These are phyloP conservation scores for Crenuchus spilurus DNA, from an alignment of 2,797 vertebrate genomes.

Conservation along the genomic window DNA sequence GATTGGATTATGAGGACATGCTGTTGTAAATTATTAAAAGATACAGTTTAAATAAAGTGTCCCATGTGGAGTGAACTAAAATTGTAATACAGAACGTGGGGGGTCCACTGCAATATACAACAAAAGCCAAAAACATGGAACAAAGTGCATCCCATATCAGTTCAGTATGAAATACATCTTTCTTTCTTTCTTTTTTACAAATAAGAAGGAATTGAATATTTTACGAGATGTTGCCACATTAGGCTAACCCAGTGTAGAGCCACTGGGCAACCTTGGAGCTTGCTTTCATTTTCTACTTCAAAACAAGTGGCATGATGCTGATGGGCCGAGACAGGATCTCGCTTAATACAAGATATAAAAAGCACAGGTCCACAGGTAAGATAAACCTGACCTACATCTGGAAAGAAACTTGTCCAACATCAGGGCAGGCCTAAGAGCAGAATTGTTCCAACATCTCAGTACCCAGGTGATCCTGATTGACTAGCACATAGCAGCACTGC, in stretches of 20 bases:
- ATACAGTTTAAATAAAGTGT: background rate
- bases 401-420: conserved; percentile 3
- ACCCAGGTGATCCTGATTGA: too few relatives aligned
- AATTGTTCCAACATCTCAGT: background rate
- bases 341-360: conserved; percentile 16
- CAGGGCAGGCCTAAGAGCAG: background rate
- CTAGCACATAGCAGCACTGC: too few relatives aligned
- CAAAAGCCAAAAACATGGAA: too few relatives aligned
- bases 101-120: too few relatives aligned
- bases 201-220: too few relatives aligned
- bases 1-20: background rate
- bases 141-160: too few relatives aligned
- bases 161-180: too few relatives aligned
- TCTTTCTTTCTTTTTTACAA: too few relatives aligned
- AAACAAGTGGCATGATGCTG: background rate
- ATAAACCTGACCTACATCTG: conserved; percentile 40
- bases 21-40: background rate
- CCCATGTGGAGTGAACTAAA: background rate
- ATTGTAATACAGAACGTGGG: too few relatives aligned
- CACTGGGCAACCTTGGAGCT: background rate
- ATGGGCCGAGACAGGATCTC: conserved; percentile 36
- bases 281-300: background rate
- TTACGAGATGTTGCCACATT: too few relatives aligned
- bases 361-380: background rate
- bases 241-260: too few relatives aligned